Evolutionary conservation across 1,140 invertebrate genomes (phyloP).

Genomic region (Dendroctonus ponderosae): DNA sequence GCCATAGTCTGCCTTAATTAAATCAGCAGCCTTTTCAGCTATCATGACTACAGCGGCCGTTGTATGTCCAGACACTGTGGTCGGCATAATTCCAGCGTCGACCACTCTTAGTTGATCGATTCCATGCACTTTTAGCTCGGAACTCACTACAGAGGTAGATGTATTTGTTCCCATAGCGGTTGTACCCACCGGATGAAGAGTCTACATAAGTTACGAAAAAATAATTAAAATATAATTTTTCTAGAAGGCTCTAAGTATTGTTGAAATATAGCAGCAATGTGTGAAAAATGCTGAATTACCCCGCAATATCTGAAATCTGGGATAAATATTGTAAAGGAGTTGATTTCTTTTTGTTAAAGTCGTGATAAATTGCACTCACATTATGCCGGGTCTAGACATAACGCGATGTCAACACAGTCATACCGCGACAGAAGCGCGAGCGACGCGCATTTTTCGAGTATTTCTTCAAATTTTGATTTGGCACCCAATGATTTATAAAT

Average conservation of each 20-base stretch:
- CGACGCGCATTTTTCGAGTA: no score
- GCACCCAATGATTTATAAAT: neutral
- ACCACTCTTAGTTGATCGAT: slow-evolving; percentile 50
- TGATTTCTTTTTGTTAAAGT: no score
- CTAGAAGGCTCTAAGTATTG: no score
- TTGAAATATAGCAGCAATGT: no score
- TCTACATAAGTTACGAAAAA: neutral
- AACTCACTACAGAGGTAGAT: slow-evolving; percentile 52
- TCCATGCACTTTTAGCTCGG: slow-evolving; percentile 48
- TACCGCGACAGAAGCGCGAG: no score
- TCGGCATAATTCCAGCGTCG: slow-evolving; percentile 46
- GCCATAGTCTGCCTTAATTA: neutral
- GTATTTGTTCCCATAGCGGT: slow-evolving; percentile 60
- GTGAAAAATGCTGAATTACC: no score
- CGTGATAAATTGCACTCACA: no score
- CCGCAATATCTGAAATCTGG: no score
- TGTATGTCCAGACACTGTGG: slow-evolving; percentile 52
- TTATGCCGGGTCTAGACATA: no score
- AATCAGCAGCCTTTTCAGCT: no score
- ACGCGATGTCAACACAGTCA: no score
- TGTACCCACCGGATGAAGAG: slow-evolving; percentile 58
- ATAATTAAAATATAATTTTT: neutral
- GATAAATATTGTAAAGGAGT: no score
- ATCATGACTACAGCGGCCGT: slow-evolving; percentile 72
- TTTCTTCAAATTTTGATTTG: neutral